Base-by-base conservation (phyloP, 2,797 vertebrate species). In the Xenopus petersii region DNA sequence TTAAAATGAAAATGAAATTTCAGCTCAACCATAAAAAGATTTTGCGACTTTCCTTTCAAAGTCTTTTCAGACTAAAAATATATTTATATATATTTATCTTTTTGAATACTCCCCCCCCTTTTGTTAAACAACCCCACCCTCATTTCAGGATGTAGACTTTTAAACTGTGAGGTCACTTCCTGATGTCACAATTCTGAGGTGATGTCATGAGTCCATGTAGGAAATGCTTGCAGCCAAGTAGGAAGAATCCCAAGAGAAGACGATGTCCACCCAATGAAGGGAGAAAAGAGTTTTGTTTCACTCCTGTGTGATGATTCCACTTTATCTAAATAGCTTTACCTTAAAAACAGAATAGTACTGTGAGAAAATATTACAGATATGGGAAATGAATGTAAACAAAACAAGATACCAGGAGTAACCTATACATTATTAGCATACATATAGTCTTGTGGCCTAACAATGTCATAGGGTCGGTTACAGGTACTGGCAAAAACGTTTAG, bases 51-150 rank as follows among this genome's bases (percentile, higher is more conserved):
- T 92, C 88, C 91, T 89, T 90, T 91, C 91, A 90, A 91, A 89
- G 90, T 92, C 90, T 91, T 91, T 91, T 87, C 88, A 90, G 91
- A 92, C 91, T 91, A 92, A 93, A 93, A 93, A 93, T 93, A 93
- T 90, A 92, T 90, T 91, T 92, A 82, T 30, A 30, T 30, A 84
- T 84, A 83, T 56, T 56, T 56, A 17, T 56, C 77, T 82, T 87
- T 84, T 83, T 82, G 68, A 77, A 73, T 68, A 77, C 65, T 68
- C 64, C 42, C 42, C 58, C 33, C 36, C 36, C 16, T 74, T 64
- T 51, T 72, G 48, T 72, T 56, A 66, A 49, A 77, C 61, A 73
- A 10, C 21, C 15, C 30, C 51, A 64, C 71, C 54, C 13, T 21
- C 48, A 21, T 26, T 51, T 46, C 15, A 33, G 15, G 71, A 70